Conservation (phyloP, 1,140 invertebrate genomes). For the Listronotus oregonensis region DNA sequence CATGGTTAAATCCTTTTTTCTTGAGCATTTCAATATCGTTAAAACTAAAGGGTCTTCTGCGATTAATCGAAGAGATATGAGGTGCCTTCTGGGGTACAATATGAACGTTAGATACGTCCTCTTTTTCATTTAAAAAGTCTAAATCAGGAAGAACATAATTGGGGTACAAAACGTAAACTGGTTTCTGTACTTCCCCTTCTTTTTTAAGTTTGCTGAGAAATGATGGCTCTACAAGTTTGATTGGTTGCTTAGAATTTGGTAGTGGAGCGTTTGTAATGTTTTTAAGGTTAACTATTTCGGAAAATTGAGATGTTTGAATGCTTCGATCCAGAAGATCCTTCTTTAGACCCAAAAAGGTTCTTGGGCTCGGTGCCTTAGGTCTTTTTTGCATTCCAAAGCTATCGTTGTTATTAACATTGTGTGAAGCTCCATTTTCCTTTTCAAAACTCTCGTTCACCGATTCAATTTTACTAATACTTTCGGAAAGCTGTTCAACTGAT, state of each 20-base stretch:
- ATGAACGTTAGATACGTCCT: slow-evolving; percentile 60
- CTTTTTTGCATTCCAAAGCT: slow-evolving; percentile 39
- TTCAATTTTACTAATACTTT: slow-evolving; percentile 56
- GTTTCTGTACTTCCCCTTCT: slow-evolving; percentile 66
- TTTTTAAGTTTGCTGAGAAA: slow-evolving; percentile 69
- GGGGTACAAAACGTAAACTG: slow-evolving; percentile 89
- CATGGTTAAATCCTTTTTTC: slow-evolving; percentile 78
- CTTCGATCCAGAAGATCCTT: slow-evolving; percentile 68
- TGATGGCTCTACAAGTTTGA: slow-evolving; percentile 67
- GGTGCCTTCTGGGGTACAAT: slow-evolving; percentile 52
- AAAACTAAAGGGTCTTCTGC: slow-evolving; percentile 76
- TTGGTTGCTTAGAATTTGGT: slow-evolving; percentile 44
- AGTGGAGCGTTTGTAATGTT: slow-evolving; percentile 38
- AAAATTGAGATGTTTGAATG: slow-evolving; percentile 69
- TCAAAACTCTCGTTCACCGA: slow-evolving; percentile 40
- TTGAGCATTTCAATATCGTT: slow-evolving; percentile 81
- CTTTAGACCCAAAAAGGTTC: slow-evolving; percentile 37
- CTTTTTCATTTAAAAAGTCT: slow-evolving; percentile 75
- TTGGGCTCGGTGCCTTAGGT: slow-evolving; percentile 56
- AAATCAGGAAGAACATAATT: slow-evolving; percentile 90
- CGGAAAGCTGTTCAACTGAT: slow-evolving; percentile 59
- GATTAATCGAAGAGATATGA: slow-evolving; percentile 47
- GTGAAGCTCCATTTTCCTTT: slow-evolving; percentile 41
- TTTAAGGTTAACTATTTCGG: slow-evolving; percentile 52
- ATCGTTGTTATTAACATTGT: slow-evolving; percentile 61